These are phyloP conservation scores for Hydrolagus affinis DNA, from an alignment of 2,113 vertebrate genomes.

Conservation along the genomic window DNA sequence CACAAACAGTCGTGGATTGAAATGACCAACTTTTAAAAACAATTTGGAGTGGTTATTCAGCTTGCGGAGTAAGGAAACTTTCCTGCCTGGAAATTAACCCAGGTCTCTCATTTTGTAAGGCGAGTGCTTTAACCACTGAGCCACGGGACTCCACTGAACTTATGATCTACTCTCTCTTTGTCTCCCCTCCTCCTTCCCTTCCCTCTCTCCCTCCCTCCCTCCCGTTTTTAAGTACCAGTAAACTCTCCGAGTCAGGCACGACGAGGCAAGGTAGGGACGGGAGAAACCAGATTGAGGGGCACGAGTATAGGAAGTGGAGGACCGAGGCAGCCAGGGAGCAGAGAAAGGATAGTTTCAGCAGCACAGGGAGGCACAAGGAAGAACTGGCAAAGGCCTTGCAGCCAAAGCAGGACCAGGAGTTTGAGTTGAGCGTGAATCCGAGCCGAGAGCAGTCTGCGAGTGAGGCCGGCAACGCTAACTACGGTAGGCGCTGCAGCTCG, in stretches of 20 bases:
- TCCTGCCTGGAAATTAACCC: too few species aligned
- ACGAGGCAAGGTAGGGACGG: background rate
- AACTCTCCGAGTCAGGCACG: background rate
- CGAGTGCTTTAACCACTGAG: too few species aligned
- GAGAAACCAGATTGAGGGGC: background rate
- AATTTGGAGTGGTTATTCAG: too few species aligned
- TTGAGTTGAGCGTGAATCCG: background rate
- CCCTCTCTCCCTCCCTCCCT: too few species aligned
- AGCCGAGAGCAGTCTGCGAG: background rate
- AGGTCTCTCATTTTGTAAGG: too few species aligned
- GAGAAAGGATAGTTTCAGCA: background rate
- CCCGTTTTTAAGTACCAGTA: slow-evolving; percentile 3
- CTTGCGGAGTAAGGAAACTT: too few species aligned
- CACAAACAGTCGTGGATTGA: too few species aligned
- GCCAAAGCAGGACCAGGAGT: too few species aligned
- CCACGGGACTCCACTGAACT: too few species aligned
- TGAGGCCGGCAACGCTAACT: background rate
- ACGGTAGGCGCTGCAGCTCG: background rate
- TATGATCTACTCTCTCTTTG: too few species aligned
- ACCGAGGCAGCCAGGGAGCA: background rate
- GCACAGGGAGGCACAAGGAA: background rate
- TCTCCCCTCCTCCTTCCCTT: background rate
- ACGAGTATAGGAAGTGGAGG: slow-evolving; percentile 2
- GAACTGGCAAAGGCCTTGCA: background rate
- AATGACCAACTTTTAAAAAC: too few species aligned